Evolutionary conservation across 2,113 vertebrate species (phyloP).

Genomic region (Otolemur garnettii): DNA sequence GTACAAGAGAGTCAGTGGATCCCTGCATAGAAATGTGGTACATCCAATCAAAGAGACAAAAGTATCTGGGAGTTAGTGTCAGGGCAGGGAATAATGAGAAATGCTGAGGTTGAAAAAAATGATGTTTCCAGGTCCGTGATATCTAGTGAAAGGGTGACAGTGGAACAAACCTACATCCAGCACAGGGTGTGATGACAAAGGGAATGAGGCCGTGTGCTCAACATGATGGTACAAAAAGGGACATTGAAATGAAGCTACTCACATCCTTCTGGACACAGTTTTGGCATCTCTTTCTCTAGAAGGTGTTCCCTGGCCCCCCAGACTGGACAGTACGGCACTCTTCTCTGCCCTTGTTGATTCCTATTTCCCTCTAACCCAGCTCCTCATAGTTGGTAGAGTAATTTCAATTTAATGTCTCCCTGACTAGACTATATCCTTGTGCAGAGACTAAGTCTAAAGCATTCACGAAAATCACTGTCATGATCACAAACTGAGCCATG

Average conservation of each 20-base stretch:
- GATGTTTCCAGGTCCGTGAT: neutral
- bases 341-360: neutral
- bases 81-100: conserved; percentile 2
- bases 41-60: neutral
- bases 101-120: neutral
- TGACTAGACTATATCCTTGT: conserved; percentile 6
- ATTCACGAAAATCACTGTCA: neutral
- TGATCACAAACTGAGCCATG: neutral
- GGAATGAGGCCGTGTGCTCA: neutral
- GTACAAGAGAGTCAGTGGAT: neutral
- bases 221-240: neutral
- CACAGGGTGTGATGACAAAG: neutral
- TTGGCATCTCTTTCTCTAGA: neutral
- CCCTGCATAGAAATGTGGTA: neutral
- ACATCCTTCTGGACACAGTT: neutral
- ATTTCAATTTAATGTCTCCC: conserved; percentile 17
- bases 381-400: conserved; percentile 27
- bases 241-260: neutral
- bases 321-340: neutral
- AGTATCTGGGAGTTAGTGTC: neutral
- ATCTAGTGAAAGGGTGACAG: neutral
- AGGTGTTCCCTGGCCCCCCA: neutral
- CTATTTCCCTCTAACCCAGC: neutral
- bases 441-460: conserved; percentile 7
- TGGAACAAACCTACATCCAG: neutral